These are phyloP conservation scores for Malurus leucopterus DNA, from an alignment of 2,797 vertebrate species.

Conservation along the genomic window DNA sequence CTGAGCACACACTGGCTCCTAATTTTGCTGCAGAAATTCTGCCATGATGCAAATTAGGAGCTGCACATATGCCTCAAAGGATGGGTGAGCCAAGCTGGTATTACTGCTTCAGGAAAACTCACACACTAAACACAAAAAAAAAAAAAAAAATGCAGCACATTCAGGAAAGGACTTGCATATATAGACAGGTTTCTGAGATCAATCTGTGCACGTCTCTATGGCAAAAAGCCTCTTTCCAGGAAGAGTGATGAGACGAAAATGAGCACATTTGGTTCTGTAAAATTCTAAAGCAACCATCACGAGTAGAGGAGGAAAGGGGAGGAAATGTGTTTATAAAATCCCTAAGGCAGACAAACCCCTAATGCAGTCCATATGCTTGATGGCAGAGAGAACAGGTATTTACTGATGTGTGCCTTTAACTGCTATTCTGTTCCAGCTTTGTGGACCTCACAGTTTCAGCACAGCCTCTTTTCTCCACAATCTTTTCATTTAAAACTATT, in stretches of 20 bases:
- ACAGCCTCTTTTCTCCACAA: neutral
- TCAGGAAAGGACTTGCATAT: neutral
- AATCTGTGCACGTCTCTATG: neutral
- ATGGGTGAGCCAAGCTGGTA: neutral
- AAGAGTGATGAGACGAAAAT: neutral
- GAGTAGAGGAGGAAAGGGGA: neutral
- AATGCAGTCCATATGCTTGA: neutral
- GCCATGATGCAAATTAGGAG: neutral
- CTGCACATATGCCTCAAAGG: slow-evolving; percentile 12
- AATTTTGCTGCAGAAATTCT: slow-evolving; percentile 22
- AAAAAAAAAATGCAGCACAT: neutral
- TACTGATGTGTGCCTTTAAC: slow-evolving; percentile 12
- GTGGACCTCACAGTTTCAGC: slow-evolving; percentile 26
- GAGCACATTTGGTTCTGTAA: neutral
- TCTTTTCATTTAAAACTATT: neutral
- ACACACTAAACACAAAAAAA: neutral
- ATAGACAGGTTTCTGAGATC: neutral
- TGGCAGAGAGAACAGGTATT: neutral
- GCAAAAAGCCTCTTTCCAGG: neutral
- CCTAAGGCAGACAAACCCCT: neutral
- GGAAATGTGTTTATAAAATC: slow-evolving; percentile 12
- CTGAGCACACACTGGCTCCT: neutral
- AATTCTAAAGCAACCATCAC: neutral
- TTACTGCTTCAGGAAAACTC: neutral
- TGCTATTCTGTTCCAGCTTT: neutral